Percentiles rank a stretch among this genome's conserved stretches.
Conservation (phyloP, 1,140 invertebrate genomes). For the Drosophila ficusphila region DNA sequence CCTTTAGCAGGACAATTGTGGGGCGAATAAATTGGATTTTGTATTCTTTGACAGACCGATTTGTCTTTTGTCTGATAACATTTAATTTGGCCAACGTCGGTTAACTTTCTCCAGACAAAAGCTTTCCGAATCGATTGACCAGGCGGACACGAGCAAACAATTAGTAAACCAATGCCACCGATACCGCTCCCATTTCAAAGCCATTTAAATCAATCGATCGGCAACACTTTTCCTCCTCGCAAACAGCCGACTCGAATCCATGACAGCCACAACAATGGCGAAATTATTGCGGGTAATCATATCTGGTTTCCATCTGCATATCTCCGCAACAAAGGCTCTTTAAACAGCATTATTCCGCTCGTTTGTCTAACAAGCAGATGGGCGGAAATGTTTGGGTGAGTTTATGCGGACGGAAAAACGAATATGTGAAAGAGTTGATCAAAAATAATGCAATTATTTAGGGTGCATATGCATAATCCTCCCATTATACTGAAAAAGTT, state of each 20-base stretch:
- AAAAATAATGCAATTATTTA: no score
- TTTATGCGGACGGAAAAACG: no score
- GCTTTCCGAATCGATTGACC: constrained; percentile 4
- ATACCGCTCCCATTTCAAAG: constrained; percentile 45
- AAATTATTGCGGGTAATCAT: constrained; percentile 59
- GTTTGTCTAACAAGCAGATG: constrained; percentile 11
- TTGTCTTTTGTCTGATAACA: constrained; percentile 24
- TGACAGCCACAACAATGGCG: constrained; percentile 19
- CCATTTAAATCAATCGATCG: constrained; percentile 61
- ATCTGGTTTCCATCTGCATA: constrained; percentile 38
- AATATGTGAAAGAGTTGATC: background rate
- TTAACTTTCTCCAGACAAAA: constrained; percentile 49
- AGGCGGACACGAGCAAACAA: constrained; percentile 40
- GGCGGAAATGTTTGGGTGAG: background rate
- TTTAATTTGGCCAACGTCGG: constrained; percentile 42
- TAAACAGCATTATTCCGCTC: constrained; percentile 26
- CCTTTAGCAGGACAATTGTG: constrained; percentile 56
- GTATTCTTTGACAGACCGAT: constrained; percentile 54
- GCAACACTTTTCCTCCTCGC: constrained; percentile 36
- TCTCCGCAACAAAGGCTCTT: constrained; percentile 20
- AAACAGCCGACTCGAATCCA: constrained; percentile 16
- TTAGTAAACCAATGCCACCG: constrained; percentile 68
- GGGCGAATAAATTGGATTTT: constrained; percentile 73
- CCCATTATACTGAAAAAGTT: constrained; percentile 2
- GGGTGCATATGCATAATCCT: no score